Percentiles rank a stretch among this genome's conserved stretches.
These are phyloP conservation scores for Eumeta japonica DNA, from an alignment of 1,140 invertebrate genomes.

Conservation along the genomic window DNA sequence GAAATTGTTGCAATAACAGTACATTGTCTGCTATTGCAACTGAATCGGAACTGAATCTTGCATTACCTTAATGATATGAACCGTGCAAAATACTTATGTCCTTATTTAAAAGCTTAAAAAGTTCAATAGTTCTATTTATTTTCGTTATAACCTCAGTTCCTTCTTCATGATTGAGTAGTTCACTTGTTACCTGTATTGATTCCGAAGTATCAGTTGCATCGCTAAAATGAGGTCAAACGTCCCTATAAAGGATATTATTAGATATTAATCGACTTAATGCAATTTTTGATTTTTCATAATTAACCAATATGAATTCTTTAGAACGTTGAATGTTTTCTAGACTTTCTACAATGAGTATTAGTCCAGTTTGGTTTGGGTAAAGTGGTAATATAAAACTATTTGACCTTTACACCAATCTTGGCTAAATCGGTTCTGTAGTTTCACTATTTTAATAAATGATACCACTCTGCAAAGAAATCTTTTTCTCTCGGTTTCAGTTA, in stretches of 20 bases:
- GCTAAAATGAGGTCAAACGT: conserved; percentile 2
- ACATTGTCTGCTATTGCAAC: conserved; percentile 7
- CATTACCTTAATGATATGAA: conserved; percentile 7
- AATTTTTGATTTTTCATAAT: conserved; percentile 2
- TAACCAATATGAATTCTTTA: conserved; percentile 5
- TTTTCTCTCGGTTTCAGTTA: conserved; percentile 6
- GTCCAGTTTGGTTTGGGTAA: conserved; percentile 5
- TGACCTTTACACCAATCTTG: conserved; percentile 21
- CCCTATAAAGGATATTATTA: conserved; percentile 6
- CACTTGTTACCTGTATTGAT: conserved; percentile 2
- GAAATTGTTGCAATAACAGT: background rate
- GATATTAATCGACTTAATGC: conserved; percentile 4
- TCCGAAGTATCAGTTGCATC: conserved; percentile 2
- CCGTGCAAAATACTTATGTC: conserved; percentile 4
- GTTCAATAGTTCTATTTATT: background rate
- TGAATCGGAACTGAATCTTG: conserved; percentile 5
- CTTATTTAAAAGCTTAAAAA: conserved; percentile 4
- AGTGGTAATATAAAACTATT: conserved; percentile 12
- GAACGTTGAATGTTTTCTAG: conserved; percentile 9
- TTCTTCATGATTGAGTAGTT: background rate
- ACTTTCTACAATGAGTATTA: conserved; percentile 7
- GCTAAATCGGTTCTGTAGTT: conserved; percentile 13
- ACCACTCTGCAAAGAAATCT: conserved; percentile 10
- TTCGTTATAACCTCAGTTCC: background rate
- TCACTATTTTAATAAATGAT: conserved; percentile 14